Conservation (phyloP, 23 tunicate species). For the Trididemnum clinides region DNA sequence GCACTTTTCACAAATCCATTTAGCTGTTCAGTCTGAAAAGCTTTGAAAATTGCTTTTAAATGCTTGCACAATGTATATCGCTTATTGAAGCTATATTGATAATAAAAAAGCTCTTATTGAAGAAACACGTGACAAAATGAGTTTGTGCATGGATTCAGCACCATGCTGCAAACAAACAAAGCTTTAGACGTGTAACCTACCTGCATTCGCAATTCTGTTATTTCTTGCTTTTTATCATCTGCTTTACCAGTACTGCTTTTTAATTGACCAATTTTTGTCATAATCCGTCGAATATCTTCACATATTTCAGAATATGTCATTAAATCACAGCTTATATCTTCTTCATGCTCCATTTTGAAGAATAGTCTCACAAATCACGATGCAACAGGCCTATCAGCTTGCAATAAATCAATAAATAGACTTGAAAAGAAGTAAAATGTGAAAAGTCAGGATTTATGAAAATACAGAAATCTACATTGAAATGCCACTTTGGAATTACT, state of each 20-base stretch:
- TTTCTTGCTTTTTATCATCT: not conserved
- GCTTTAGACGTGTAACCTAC: not conserved
- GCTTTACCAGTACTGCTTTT: not conserved
- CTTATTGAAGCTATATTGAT: too few relatives aligned
- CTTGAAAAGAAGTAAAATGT: not conserved
- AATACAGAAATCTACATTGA: too few relatives aligned
- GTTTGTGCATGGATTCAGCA: not conserved
- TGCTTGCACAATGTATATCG: too few relatives aligned
- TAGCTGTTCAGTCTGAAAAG: too few relatives aligned
- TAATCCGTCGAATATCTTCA: conserved; percentile 18
- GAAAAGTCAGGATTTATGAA: too few relatives aligned
- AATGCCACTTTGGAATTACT: too few relatives aligned
- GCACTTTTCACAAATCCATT: too few relatives aligned
- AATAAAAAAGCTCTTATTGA: too few relatives aligned
- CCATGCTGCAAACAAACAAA: not conserved
- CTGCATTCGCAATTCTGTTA: conserved; percentile 19
- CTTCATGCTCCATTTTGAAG: not conserved
- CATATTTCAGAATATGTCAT: conserved; percentile 10
- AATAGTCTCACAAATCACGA: too few relatives aligned
- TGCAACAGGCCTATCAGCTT: not conserved
- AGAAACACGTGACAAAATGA: not conserved
- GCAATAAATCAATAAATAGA: not conserved
- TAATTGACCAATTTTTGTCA: conserved; percentile 11
- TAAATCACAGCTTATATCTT: not conserved
- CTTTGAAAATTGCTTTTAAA: too few relatives aligned